Conservation (phyloP, 2,888 invertebrate genomes). For the Melangyna quadrimaculata region DNA sequence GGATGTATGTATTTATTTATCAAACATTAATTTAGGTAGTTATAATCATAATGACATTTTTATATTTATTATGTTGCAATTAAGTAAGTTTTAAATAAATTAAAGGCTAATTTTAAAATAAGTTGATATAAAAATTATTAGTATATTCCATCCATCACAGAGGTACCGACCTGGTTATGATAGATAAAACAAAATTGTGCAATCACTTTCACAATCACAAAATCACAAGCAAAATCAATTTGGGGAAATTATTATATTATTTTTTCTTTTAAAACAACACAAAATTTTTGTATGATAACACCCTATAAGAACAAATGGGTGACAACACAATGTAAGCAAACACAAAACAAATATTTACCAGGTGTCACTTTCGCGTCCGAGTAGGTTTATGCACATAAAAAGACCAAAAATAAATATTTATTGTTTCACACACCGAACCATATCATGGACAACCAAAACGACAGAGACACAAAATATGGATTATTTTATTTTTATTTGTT, state of each 20-base stretch:
- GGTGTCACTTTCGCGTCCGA: slow-evolving; percentile 23
- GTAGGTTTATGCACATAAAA: background rate
- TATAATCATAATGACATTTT: background rate
- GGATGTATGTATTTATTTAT: background rate
- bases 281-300: slow-evolving; percentile 3
- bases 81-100: background rate
- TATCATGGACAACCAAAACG: background rate
- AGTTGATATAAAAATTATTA: background rate
- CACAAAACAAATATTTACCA: slow-evolving; percentile 15
- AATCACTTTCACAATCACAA: background rate
- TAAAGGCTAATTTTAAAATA: background rate
- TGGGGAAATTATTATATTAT: background rate
- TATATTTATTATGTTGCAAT: background rate
- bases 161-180: background rate
- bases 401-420: background rate
- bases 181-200: background rate
- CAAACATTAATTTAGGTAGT: background rate
- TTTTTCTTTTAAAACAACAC: slow-evolving; percentile 12
- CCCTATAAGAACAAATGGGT: slow-evolving; percentile 13
- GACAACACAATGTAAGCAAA: slow-evolving; percentile 1
- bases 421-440: background rate
- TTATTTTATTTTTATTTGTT: background rate
- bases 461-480: background rate
- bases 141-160: background rate
- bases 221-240: background rate